phyloP scores from a whole-genome alignment of 2,797 vertebrate genomes.

The Sebastiscus albofasciatus region DNA sequence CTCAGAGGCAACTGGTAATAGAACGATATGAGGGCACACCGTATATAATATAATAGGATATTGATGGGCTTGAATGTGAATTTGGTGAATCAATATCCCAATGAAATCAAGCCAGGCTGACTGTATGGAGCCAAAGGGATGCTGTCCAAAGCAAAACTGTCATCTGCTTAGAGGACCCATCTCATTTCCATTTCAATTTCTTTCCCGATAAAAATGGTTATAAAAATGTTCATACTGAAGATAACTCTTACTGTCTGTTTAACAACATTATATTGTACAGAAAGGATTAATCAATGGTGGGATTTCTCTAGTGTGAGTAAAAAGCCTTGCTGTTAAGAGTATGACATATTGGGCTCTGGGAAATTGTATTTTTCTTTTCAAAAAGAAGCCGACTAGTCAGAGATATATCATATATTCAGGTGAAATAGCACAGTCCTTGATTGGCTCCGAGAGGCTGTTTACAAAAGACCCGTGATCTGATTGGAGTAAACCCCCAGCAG shows the following conservation, averaged over 20 bases:
- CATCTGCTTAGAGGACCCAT: neutral
- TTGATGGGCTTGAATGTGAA: constrained; percentile 24
- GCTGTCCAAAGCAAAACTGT: constrained; percentile 13
- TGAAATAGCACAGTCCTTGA: rapidly evolving
- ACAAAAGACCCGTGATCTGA: rapidly evolving
- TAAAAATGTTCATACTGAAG: neutral
- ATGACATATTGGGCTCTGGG: neutral
- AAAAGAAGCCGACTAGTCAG: rapidly evolving
- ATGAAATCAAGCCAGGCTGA: constrained; percentile 6
- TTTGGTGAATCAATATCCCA: constrained; percentile 19
- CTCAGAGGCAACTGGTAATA: neutral
- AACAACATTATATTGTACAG: neutral
- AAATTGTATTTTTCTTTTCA: neutral
- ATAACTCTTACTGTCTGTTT: constrained; percentile 17
- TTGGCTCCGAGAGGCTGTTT: neutral
- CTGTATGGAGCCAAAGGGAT: neutral
- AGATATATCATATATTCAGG: neutral
- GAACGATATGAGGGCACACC: neutral
- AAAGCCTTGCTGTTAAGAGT: neutral
- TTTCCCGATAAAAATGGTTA: neutral
- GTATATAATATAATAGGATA: constrained; percentile 19
- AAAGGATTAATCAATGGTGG: constrained; percentile 21
- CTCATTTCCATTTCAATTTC: neutral
- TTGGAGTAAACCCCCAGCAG: neutral
- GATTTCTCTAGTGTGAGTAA: neutral